phyloP scores from a whole-genome alignment of 2,888 invertebrate genomes.

The Caenorhabditis parvicauda region DNA sequence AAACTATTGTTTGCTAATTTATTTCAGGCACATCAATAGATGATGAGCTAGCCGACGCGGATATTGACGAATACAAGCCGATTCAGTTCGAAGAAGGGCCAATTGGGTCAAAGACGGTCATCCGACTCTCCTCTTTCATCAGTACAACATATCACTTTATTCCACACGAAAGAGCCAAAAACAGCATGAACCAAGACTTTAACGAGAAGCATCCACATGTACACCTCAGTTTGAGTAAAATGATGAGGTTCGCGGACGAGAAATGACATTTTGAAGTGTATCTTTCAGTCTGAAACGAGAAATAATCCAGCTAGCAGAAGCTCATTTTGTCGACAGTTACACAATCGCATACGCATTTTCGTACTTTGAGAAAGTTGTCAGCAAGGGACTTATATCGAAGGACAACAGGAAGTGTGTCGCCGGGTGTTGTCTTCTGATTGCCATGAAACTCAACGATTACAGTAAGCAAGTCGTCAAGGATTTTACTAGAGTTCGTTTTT shows the following conservation, averaged over 20 bases:
- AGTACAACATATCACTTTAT: conserved; percentile 27
- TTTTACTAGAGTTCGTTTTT: too few species aligned
- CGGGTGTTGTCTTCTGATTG: conserved; percentile 86
- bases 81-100: conserved; percentile 20
- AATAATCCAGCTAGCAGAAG: conserved; percentile 69
- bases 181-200: conserved; percentile 94
- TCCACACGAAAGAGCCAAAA: conserved; percentile 76
- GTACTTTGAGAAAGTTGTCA: conserved; percentile 93
- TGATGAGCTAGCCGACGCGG: conserved; percentile 10
- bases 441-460: conserved; percentile 94
- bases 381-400: conserved; percentile 86
- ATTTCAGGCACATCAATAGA: conserved; percentile 7
- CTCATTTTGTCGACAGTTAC: conserved; percentile 78
- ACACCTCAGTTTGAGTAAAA: conserved; percentile 88
- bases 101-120: conserved; percentile 63
- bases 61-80: conserved; percentile 27
- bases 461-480: conserved; percentile 83
- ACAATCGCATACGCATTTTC: conserved; percentile 94
- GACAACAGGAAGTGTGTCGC: conserved; percentile 91
- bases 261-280: conserved; percentile 1
- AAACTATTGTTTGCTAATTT: not conserved
- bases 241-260: conserved; percentile 89
- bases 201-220: conserved; percentile 89
- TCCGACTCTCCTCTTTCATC: conserved; percentile 61
- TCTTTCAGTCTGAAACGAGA: conserved; percentile 82